These are phyloP conservation scores for Sylvia borin DNA, from an alignment of 2,797 vertebrate species.

Conservation along the genomic window DNA sequence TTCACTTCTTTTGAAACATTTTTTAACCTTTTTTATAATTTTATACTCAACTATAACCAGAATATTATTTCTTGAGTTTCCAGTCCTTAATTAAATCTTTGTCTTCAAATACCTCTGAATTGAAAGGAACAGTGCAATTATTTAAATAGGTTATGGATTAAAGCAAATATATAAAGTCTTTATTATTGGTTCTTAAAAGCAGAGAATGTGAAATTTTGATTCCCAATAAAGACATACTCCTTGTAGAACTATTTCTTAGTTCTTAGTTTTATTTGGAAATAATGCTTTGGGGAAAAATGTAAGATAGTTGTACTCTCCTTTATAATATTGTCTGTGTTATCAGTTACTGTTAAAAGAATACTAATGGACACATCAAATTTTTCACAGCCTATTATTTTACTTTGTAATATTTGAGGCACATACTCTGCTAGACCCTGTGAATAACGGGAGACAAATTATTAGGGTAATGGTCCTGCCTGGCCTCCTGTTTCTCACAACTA, in stretches of 20 bases:
- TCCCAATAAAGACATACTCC: background rate
- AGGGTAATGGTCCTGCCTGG: background rate
- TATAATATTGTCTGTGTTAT: background rate
- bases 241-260: background rate
- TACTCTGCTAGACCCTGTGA: background rate
- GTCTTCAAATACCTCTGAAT: background rate
- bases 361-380: background rate
- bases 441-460: background rate
- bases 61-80: background rate
- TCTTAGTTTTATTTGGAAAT: background rate
- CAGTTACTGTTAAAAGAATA: background rate
- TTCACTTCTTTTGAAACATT: background rate
- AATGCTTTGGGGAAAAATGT: background rate
- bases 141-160: background rate
- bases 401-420: background rate
- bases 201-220: background rate
- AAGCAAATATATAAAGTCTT: background rate
- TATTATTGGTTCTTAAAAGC: background rate
- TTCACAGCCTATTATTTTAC: background rate
- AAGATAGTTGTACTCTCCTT: background rate
- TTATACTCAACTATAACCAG: background rate
- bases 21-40: background rate
- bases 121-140: background rate
- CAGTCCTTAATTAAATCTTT: background rate
- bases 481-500: slow-evolving; percentile 21